These are phyloP conservation scores for Drosophila triauraria DNA, from an alignment of 1,140 invertebrate genomes.

Conservation along the genomic window DNA sequence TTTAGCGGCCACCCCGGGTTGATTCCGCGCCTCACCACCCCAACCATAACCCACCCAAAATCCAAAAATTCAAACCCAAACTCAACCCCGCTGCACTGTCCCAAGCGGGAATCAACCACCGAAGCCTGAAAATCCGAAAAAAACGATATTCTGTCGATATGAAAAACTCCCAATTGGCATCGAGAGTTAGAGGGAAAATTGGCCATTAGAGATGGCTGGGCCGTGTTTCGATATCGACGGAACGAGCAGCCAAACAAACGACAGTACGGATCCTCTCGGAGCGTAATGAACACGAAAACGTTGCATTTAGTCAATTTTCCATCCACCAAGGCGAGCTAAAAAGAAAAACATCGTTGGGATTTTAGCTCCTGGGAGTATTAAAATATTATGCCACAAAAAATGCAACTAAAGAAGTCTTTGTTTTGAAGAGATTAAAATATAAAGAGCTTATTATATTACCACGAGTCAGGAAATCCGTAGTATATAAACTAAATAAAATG, in stretches of 20 bases:
- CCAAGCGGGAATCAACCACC: slow-evolving; percentile 71
- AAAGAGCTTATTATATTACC: too few relatives aligned
- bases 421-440: too few relatives aligned
- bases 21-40: slow-evolving; percentile 48
- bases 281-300: slow-evolving; percentile 65
- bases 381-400: too few relatives aligned
- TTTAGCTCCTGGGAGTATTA: too few relatives aligned
- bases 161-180: slow-evolving; percentile 64
- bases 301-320: slow-evolving; percentile 79
- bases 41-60: slow-evolving; percentile 27
- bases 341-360: not conserved
- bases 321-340: slow-evolving; percentile 45
- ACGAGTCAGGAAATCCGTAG: too few relatives aligned
- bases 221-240: slow-evolving; percentile 11
- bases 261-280: slow-evolving; percentile 11
- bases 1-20: slow-evolving; percentile 27
- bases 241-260: not conserved
- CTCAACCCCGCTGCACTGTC: slow-evolving; percentile 49
- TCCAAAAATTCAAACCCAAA: not conserved
- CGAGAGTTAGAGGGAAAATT: slow-evolving; percentile 56
- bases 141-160: slow-evolving; percentile 32
- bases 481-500: not conserved
- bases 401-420: too few relatives aligned
- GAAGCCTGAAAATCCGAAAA: slow-evolving; percentile 32
- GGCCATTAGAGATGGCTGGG: slow-evolving; percentile 49